phyloP scores from a whole-genome alignment of 1,140 invertebrate genomes.

The Nasonia vitripennis region DNA sequence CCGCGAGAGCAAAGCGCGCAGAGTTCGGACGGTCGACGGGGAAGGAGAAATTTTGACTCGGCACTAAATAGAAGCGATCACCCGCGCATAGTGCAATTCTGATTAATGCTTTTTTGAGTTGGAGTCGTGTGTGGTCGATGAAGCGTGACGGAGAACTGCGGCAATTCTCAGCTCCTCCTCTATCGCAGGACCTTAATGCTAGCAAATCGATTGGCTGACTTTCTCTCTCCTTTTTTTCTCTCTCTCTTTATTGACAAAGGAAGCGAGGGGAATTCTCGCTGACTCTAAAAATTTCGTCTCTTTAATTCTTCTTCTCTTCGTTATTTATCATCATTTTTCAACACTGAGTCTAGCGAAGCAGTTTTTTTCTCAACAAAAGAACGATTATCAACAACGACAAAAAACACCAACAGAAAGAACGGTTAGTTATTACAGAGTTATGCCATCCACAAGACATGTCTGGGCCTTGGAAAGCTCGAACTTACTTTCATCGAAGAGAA shows the following conservation, averaged over 20 bases:
- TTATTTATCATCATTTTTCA: neutral
- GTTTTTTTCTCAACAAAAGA: too few relatives aligned
- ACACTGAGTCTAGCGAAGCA: too few relatives aligned
- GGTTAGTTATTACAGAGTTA: too few relatives aligned
- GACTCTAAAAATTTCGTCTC: neutral
- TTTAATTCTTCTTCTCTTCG: neutral
- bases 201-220: constrained; percentile 44
- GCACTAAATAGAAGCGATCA: neutral
- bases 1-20: neutral
- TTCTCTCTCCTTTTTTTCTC: neutral
- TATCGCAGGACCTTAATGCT: constrained; percentile 66
- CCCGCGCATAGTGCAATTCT: neutral
- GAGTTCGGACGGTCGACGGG: neutral
- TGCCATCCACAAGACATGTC: too few relatives aligned
- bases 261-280: neutral
- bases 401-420: neutral
- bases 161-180: constrained; percentile 10
- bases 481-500: neutral
- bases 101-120: constrained; percentile 4
- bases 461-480: neutral
- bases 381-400: neutral
- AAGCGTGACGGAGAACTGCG: constrained; percentile 12
- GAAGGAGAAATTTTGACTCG: constrained; percentile 24
- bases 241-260: constrained; percentile 3
- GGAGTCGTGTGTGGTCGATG: constrained; percentile 11